Conservation (phyloP, 2,888 invertebrate genomes). For the Oasisia sp. region DNA sequence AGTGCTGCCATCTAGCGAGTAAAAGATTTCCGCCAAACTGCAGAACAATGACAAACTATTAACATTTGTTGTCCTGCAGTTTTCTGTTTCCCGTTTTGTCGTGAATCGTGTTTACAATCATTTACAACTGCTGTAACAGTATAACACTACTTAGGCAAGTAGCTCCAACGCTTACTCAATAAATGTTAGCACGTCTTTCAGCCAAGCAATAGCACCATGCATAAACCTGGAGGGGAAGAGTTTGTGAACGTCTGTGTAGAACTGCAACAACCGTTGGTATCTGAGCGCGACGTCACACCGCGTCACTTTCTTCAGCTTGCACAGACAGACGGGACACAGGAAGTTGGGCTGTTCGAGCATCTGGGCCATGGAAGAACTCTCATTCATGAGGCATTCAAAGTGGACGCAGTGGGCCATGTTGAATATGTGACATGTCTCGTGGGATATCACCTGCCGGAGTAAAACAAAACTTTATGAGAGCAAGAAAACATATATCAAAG, state of each 20-base stretch:
- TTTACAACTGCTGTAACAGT: neutral
- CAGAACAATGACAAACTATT: neutral
- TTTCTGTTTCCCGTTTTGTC: neutral
- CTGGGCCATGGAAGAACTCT: conserved; percentile 55
- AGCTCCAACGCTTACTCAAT: neutral
- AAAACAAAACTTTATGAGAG: neutral
- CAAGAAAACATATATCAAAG: neutral
- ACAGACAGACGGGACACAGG: conserved; percentile 61
- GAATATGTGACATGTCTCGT: conserved; percentile 61
- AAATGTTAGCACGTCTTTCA: neutral
- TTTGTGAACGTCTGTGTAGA: neutral
- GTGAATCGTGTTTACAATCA: neutral
- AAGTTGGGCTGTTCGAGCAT: conserved; percentile 59
- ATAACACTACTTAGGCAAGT: neutral
- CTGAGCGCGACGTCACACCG: conserved; percentile 48
- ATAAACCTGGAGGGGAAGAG: neutral
- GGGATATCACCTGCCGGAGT: conserved; percentile 53
- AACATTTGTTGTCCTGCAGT: too few relatives aligned
- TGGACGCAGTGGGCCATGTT: conserved; percentile 59
- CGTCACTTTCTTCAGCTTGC: conserved; percentile 57
- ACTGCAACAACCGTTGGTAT: neutral
- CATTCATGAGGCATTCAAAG: conserved; percentile 62
- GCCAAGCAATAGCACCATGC: neutral
- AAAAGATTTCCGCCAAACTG: neutral
- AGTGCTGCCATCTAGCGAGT: neutral